Base-by-base conservation (phyloP, 2,113 vertebrate species). In the Melospiza georgiana region DNA sequence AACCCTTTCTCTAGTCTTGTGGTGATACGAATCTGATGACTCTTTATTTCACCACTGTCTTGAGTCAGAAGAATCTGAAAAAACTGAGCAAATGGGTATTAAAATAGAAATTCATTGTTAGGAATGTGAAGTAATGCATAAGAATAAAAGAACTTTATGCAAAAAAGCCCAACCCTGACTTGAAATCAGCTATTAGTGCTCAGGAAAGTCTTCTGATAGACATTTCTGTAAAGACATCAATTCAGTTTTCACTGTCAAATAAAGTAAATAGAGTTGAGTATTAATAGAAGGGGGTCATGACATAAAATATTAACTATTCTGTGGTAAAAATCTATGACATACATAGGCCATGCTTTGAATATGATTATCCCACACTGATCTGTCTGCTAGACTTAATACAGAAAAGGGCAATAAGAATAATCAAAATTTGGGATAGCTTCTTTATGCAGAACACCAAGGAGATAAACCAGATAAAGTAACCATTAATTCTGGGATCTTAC, bases 71-170 rank as follows among this genome's bases (percentile, higher is more conserved):
- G 49, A n/a, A 72, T 82, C 77, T 91, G 44, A 79, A 33, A 71
- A 75, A 83, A 81, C 22, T 49, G 63, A 86, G 39, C 5, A n/a
- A 85, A 78, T 67, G 27, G 22, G 5, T 87, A 20, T 78, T 89
- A 84, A 94, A 91, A 74, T 62, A 91, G 68, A 74, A 94, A 15
- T 21, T 78, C 3, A 22, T 91, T 95, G 84, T 94, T 59, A 81
- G 65, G 67, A 91, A 81, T 54, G 51, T 17, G 28, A 90, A 85
- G 17, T 80, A 83, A 84, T n/a, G 19, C 55, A 30, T 71, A 52
- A 58, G 27, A 76, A 68, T 76, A 76, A 83, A 88, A 73, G 16
- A 83, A 51, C 17, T 84, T 84, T 7, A 54, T 87, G 43, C 37
- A 65, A 58, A 91, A 90, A 68, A 35, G 2, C 5, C 6, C 30